Evolutionary conservation across 2,797 vertebrate genomes (phyloP).

Genomic region (Echeneis naucrates): DNA sequence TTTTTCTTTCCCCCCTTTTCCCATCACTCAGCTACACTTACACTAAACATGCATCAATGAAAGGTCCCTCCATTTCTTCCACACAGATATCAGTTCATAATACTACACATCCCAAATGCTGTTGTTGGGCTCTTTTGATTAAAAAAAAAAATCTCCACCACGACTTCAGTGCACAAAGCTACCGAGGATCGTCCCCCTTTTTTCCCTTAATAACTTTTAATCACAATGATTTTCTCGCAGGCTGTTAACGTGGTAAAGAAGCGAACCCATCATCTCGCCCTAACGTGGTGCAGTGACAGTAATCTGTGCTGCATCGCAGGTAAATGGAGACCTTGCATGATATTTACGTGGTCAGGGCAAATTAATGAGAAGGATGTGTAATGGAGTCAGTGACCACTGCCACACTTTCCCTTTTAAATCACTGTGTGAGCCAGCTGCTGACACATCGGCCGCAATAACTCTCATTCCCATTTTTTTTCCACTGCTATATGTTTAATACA

Average conservation of each 20-base stretch:
- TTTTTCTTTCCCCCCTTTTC: neutral
- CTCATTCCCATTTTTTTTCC: constrained; percentile 8
- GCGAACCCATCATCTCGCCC: neutral
- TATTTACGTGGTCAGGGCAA: constrained; percentile 62
- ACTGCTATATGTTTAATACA: constrained; percentile 17
- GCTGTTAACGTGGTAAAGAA: neutral
- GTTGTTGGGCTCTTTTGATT: neutral
- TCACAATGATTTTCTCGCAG: constrained; percentile 24
- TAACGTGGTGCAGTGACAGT: neutral
- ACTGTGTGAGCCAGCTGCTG: constrained; percentile 45
- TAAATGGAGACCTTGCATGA: constrained; percentile 38
- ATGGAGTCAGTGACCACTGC: constrained; percentile 77
- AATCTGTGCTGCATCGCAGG: constrained; percentile 1
- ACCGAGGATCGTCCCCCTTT: constrained; percentile 14
- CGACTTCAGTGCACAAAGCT: constrained; percentile 8
- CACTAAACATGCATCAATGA: constrained; percentile 29
- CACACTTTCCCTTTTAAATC: constrained; percentile 71
- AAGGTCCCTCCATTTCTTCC: constrained; percentile 24
- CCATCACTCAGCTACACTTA: constrained; percentile 3
- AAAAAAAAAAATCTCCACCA: constrained; percentile 35
- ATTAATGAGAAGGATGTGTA: constrained; percentile 73
- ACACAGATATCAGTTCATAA: too few species aligned
- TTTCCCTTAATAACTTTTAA: constrained; percentile 58
- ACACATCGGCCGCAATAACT: constrained; percentile 29
- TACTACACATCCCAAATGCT: constrained; percentile 13